These are phyloP conservation scores for Syrphus vitripennis DNA, from an alignment of 2,888 invertebrate genomes.

Conservation along the genomic window DNA sequence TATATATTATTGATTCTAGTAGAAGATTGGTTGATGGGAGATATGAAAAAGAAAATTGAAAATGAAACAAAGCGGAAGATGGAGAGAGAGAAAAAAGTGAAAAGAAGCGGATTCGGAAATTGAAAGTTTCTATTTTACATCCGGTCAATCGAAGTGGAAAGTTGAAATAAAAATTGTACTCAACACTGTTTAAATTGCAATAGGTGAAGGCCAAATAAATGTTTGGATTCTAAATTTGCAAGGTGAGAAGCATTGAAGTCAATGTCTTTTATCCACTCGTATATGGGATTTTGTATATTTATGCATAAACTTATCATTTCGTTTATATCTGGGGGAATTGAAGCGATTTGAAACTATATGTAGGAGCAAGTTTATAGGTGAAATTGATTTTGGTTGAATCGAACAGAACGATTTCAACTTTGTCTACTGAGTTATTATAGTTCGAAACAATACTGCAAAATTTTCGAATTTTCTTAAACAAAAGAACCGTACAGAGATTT, in stretches of 20 bases:
- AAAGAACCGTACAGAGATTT: too few species aligned
- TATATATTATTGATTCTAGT: slow-evolving; percentile 10
- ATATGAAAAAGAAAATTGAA: slow-evolving; percentile 28
- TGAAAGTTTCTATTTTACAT: slow-evolving; percentile 42
- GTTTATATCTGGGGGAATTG: too few species aligned
- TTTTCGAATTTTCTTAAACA: too few species aligned
- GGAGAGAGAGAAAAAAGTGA: slow-evolving; percentile 15
- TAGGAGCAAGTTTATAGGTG: too few species aligned
- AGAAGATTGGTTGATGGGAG: slow-evolving; percentile 7
- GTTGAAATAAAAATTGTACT: background rate
- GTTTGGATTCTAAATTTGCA: background rate
- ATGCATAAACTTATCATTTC: too few species aligned
- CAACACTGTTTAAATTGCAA: background rate
- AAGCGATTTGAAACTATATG: too few species aligned
- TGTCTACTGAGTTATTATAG: too few species aligned
- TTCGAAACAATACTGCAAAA: too few species aligned
- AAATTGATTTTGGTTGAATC: too few species aligned
- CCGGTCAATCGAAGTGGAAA: slow-evolving; percentile 1
- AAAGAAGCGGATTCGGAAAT: slow-evolving; percentile 52
- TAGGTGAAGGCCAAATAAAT: background rate
- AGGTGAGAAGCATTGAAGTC: background rate
- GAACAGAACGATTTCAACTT: too few species aligned
- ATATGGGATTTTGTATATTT: too few species aligned
- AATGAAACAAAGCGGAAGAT: slow-evolving; percentile 39
- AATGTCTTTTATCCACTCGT: background rate